Evolutionary conservation across 2,113 vertebrate genomes (phyloP).

Genomic region (Catagonus wagneri): DNA sequence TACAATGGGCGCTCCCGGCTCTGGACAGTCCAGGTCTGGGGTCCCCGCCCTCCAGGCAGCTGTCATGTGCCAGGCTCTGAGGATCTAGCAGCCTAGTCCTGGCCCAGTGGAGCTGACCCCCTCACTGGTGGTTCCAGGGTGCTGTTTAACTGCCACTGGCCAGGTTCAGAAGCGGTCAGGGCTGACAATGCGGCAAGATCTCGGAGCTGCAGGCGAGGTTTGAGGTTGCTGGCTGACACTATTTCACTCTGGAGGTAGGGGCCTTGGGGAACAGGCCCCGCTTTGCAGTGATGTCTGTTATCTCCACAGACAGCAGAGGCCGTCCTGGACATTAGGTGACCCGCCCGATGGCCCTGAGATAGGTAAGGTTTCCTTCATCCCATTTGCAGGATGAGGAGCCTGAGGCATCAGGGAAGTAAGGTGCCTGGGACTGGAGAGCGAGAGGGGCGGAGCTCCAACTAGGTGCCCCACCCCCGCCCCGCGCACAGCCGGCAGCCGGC

Average conservation of each 20-base stretch:
- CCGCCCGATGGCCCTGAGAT: rapidly evolving
- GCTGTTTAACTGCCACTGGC: rapidly evolving
- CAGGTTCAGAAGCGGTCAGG: background rate
- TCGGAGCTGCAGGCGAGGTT: background rate
- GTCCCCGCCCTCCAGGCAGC: background rate
- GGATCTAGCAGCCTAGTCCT: background rate
- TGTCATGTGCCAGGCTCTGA: background rate
- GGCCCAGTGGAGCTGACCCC: background rate
- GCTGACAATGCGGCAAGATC: background rate
- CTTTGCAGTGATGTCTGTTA: background rate
- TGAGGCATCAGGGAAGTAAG: background rate
- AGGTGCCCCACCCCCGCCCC: background rate
- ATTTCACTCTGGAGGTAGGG: background rate
- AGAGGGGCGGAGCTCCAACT: background rate
- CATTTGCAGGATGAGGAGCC: background rate
- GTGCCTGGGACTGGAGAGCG: background rate
- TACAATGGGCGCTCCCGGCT: background rate
- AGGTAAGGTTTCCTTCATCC: background rate
- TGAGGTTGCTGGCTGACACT: background rate
- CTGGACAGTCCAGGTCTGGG: background rate
- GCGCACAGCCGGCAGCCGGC: too few relatives aligned
- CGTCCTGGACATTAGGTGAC: too few relatives aligned
- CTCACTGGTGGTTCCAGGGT: rapidly evolving
- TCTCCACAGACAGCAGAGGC: background rate
- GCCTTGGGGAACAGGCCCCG: too few relatives aligned